A percentile compares a stretch with the other conserved stretches of the same genome.
These are phyloP conservation scores for Cancer borealis DNA, from an alignment of 2,888 invertebrate genomes.

Conservation along the genomic window DNA sequence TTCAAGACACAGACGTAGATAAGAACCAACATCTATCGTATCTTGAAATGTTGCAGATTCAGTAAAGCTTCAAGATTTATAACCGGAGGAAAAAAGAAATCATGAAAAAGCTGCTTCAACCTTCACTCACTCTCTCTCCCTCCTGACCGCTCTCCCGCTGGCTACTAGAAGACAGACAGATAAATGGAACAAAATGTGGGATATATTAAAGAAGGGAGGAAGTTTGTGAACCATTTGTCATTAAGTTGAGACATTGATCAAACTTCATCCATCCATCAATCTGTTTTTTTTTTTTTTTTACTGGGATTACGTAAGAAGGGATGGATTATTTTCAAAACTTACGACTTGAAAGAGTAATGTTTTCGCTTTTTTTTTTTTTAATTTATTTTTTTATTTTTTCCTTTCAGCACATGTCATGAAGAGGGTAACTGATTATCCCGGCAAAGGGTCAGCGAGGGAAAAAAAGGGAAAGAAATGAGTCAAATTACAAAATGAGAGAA, in stretches of 20 bases:
- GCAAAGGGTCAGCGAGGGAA: background rate
- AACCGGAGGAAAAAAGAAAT: background rate
- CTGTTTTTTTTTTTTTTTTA: background rate
- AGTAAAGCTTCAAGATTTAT: background rate
- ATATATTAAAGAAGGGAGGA: background rate
- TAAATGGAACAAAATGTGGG: background rate
- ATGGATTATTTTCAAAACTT: background rate
- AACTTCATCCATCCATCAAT: background rate
- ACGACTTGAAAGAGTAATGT: background rate
- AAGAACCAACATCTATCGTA: slow-evolving; percentile 6
- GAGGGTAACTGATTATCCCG: background rate
- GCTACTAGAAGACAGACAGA: background rate
- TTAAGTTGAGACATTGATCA: background rate
- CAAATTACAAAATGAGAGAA: background rate
- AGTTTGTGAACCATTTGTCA: background rate
- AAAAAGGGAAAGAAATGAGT: background rate
- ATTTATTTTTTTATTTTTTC: too few species aligned
- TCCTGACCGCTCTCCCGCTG: background rate
- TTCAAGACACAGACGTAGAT: background rate
- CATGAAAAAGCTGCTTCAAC: background rate
- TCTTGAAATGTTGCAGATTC: slow-evolving; percentile 23
- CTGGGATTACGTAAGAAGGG: background rate
- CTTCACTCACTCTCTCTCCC: background rate
- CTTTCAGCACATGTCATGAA: background rate
- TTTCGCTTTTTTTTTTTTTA: background rate